Percentiles rank a stretch among this genome's conserved stretches.
These are phyloP conservation scores for Hoplodrina blanda DNA, from an alignment of 2,888 invertebrate species.

Conservation along the genomic window DNA sequence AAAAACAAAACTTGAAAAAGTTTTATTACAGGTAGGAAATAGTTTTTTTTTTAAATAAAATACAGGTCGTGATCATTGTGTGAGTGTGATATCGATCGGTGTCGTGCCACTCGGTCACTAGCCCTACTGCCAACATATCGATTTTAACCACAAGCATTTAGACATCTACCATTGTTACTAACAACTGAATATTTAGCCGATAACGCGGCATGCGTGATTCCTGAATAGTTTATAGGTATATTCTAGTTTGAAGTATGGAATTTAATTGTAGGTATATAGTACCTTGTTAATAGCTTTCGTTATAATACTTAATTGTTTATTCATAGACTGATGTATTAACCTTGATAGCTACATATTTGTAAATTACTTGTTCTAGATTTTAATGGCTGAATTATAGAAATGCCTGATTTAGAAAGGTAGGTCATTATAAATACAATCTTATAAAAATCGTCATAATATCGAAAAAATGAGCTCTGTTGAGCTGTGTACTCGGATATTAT, in stretches of 20 bases:
- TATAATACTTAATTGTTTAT: constrained; percentile 2
- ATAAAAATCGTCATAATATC: not conserved
- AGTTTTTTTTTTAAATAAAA: constrained; percentile 11
- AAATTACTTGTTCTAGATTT: not conserved
- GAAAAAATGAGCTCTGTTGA: not conserved
- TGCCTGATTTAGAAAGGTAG: not conserved
- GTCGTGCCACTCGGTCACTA: constrained; percentile 75
- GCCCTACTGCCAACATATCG: constrained; percentile 74
- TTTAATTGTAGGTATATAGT: constrained; percentile 14
- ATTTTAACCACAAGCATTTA: constrained; percentile 73
- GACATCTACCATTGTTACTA: constrained; percentile 62
- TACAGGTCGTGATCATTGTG: constrained; percentile 48
- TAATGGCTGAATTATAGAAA: not conserved
- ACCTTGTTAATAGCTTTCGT: constrained; percentile 11
- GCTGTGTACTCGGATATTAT: not conserved
- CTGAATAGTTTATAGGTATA: constrained; percentile 23
- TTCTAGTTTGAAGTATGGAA: constrained; percentile 20
- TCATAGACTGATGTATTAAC: not conserved
- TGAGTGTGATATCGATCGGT: constrained; percentile 66
- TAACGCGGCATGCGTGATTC: constrained; percentile 22
- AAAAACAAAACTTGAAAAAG: not conserved
- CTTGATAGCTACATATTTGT: not conserved
- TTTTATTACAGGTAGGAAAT: constrained; percentile 9
- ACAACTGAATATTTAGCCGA: constrained; percentile 37
- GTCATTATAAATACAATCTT: not conserved